Evolutionary conservation across 2,888 invertebrate genomes (phyloP), one percentile per base, ranked within the genome.

Genomic region (Chrysolina americana): DNA sequence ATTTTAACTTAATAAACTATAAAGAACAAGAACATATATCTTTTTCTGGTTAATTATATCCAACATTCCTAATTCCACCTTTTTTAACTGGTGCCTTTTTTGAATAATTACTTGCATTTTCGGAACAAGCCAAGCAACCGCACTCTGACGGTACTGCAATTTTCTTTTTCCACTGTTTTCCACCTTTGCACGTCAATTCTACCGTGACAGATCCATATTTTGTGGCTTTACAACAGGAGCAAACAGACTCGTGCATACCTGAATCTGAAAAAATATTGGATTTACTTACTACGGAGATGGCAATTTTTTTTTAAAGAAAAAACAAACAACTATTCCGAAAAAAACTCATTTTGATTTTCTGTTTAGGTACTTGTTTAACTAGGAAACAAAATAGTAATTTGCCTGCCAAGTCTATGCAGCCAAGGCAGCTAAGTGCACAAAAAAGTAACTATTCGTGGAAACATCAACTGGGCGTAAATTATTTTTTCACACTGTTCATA

Each of bases 141-240:
- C 89, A 89, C 68, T 80, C 80, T 3, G 84, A 81, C n/a, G 89
- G 89, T 4, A 89, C 86, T 17, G 83, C 80, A 21, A 89, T 77
- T 73, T 83, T 83, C 74, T 74, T 74, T 75, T 88, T 87, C 77
- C 83, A 85, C 50, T 77, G 82, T 44, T 81, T 82, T 9, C 87
- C 87, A 80, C 88, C 87, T 56, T 84, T 84, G 75, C 89, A 89
- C 13, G 80, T 80, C 44, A 89, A 74, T 47, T 86, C 84, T 0
- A 88, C 84, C n/a, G 80, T 68, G 13, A 87, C 70, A n/a, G 83
- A 77, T 47, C 76, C 76, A 71, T 83, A 86, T 41, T 83, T 74
- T 9, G 82, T 81, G 0, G 86, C 86, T 77, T 86, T 86, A 79
- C 89, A 94, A 82, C 94, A 94, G 74, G 90, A 89, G 85, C 93